Base-by-base conservation (phyloP, 2,113 vertebrate species). In the Tenebrosternarchus preto region DNA sequence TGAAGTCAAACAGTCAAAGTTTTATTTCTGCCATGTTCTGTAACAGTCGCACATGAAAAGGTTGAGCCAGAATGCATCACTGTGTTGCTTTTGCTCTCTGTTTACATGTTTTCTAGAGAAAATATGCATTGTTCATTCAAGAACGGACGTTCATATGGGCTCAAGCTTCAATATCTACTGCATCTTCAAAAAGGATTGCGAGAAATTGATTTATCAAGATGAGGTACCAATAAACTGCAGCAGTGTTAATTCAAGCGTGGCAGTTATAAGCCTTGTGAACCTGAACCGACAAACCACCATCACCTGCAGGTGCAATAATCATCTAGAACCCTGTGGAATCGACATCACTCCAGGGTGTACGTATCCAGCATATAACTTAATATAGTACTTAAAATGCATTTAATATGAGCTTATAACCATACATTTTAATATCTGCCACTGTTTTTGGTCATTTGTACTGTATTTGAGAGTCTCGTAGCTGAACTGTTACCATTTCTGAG, bases 281-380 rank as follows among this genome's bases (percentile, higher is more conserved):
- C 86, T 93, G 55, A 87, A 80, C 22, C 25, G 74, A 24, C 61
- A 76, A 43, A 83, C 20, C n/a, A 92, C 88, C 0, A 92, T 81
- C 81, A 88, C 88, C 82, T 94, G 93, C 64, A 11, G 16, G 0
- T 91, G 91, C 53, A 2, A 15, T 0, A 24, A 8, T 3, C 0
- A 25, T 17, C 9, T 5, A 20, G 89, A 91, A 16, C 77, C 87
- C n/a, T 94, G 93, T 80, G 93, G 93, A 78, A 53, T 90, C 0
- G 93, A 94, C 86, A 87, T 94, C 70, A 36, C 27, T 5, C 71
- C 86, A 31, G 93, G 92, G 77, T 91, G 93, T 94, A 88, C 88
- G 92, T 91, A 74, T 27, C 27, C 25, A 46, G 20, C 20, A 12
- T 46, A 31, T n/a, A 5, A 59, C 33, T 29, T 16, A 69, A 7